Evolutionary conservation across 1,140 invertebrate species (phyloP).

Genomic region (Oryctes rhinoceros): DNA sequence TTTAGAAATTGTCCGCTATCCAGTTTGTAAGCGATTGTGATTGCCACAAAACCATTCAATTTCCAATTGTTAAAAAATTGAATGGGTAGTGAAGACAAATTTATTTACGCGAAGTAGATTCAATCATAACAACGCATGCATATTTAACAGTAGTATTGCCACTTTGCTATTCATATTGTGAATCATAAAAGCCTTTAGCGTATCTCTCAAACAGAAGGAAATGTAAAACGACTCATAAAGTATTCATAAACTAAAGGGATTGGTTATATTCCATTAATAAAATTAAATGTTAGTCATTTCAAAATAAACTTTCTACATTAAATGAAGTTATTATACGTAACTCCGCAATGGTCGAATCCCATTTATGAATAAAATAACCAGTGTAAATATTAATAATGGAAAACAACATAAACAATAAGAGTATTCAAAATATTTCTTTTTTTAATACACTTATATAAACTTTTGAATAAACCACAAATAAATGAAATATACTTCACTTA

Average conservation of each 20-base stretch:
- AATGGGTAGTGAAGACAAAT: neutral
- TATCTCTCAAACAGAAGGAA: neutral
- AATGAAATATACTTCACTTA: no score
- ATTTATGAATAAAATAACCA: no score
- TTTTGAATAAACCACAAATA: no score
- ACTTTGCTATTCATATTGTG: neutral
- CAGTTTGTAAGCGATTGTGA: neutral
- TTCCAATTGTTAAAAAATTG: neutral
- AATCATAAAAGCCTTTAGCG: neutral
- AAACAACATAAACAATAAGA: no score
- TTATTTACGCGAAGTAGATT: neutral
- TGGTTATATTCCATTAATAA: neutral
- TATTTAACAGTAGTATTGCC: neutral
- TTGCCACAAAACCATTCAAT: neutral
- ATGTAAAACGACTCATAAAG: neutral
- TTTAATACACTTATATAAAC: no score
- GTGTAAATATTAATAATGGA: no score
- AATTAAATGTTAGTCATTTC: neutral
- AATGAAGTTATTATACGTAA: no score
- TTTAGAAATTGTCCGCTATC: neutral
- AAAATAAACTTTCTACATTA: no score
- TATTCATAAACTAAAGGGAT: neutral
- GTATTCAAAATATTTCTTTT: no score
- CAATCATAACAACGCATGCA: neutral
- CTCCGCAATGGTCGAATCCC: no score